Conservation (phyloP, 2,888 invertebrate species). For the Serripes groenlandicus region DNA sequence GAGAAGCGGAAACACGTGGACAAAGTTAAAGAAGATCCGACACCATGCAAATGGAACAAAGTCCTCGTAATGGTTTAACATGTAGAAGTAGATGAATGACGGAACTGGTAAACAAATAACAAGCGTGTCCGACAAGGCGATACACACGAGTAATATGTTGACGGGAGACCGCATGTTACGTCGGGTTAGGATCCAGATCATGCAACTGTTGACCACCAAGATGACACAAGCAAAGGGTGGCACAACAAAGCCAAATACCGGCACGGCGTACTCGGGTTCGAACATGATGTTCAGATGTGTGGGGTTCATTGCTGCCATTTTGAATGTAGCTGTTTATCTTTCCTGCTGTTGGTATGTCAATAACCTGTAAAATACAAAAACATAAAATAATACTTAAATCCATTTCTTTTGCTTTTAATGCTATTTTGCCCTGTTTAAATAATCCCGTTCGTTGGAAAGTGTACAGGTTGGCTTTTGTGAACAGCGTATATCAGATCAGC, state of each 20-base stretch:
- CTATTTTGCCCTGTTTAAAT: too few relatives aligned
- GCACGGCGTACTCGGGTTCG: conserved; percentile 49
- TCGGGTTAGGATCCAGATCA: conserved; percentile 44
- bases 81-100: conserved; percentile 57
- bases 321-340: too few relatives aligned
- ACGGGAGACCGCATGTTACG: conserved; percentile 56
- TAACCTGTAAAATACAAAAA: too few relatives aligned
- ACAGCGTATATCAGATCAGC: too few relatives aligned
- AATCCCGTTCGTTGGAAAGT: too few relatives aligned
- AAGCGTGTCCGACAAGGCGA: conserved; percentile 50
- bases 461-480: too few relatives aligned
- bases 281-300: conserved; percentile 49
- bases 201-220: conserved; percentile 31
- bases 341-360: too few relatives aligned
- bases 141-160: conserved; percentile 48
- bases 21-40: conserved; percentile 42
- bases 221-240: conserved; percentile 51
- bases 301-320: background rate
- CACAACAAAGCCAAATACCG: conserved; percentile 54
- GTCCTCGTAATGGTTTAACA: conserved; percentile 35
- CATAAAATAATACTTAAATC: too few relatives aligned
- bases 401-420: too few relatives aligned
- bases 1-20: conserved; percentile 58
- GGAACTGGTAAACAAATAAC: conserved; percentile 45
- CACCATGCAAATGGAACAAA: conserved; percentile 62